Base-by-base conservation (phyloP, 2,113 vertebrate genomes). In the Dipodomys ordii region DNA sequence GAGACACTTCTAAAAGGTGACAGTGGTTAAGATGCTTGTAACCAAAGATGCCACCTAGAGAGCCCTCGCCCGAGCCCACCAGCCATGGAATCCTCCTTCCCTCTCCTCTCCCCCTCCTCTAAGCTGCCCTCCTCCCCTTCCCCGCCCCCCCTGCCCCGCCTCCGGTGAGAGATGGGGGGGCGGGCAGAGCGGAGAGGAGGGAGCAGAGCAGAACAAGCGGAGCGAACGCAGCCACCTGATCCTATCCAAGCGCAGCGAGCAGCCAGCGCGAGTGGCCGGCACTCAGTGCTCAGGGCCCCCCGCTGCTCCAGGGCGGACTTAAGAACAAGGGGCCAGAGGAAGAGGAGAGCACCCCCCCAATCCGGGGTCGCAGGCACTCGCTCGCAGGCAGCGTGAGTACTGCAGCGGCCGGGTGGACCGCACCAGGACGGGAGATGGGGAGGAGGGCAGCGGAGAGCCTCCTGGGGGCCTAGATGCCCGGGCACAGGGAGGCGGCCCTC, bases 211-310 rank as follows among this genome's bases (percentile, higher is more conserved):
- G 53, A 57, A 16, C 53, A 73, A 60, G 93, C 73, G 13, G 79
- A 93, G 86, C 91, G 30, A 93, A 84, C 83, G 91, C 95, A 23
- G 95, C 97, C 96, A 97, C 96, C 97, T 97, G 96, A 97, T 97
- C 97, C 96, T 91, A 96, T 95, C 87, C 78, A 74, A 86, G 94
- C 87, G 49, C 87, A 25, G 87, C 27, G 23, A 87, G 69, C 87
- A 25, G 87, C 27, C 19, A 87, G 35, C 35, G 69, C 73, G 49
- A 95, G 78, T 69, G 23, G 72, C 90, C 39, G 16, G 96, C 69
- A 71, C 71, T 90, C 18, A 25, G 73, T 44, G 78, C 77, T n/a
- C 80, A 82, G 85, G 79, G 92, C 78, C 91, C 85, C 74, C 87
- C 87, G 90, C 89, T 69, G 11, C 72, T 93, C 82, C 60, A 23